Percentiles rank a stretch among this genome's conserved stretches.
phyloP scores from a whole-genome alignment of 1,140 invertebrate genomes.

The Penaeus chinensis region DNA sequence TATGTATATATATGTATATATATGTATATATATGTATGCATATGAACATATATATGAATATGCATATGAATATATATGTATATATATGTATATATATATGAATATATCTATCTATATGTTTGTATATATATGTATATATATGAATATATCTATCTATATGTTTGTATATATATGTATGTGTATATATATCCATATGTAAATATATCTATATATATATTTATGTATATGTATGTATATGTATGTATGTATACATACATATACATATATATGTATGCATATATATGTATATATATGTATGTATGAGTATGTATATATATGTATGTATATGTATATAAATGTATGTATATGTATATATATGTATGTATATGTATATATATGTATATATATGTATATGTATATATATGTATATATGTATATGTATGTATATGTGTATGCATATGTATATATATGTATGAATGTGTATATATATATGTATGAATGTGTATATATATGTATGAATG shows the following conservation, averaged over 20 bases:
- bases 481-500: too few species aligned
- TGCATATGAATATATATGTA: slow-evolving; percentile 11
- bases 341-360: slow-evolving; percentile 14
- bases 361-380: slow-evolving; percentile 17
- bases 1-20: slow-evolving; percentile 7
- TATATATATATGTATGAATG: neutral
- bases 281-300: neutral
- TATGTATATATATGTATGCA: neutral
- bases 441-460: neutral
- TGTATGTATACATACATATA: neutral
- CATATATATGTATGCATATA: neutral
- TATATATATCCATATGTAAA: neutral
- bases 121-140: neutral
- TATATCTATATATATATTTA: slow-evolving; percentile 10
- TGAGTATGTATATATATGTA: neutral
- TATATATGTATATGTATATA: slow-evolving; percentile 5
- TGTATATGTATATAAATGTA: neutral
- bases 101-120: neutral
- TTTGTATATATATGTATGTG: neutral
- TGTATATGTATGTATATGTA: slow-evolving; percentile 7
- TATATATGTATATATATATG: slow-evolving; percentile 17
- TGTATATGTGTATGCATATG: neutral
- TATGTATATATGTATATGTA: neutral
- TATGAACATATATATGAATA: slow-evolving; percentile 13
- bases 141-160: neutral